Evolutionary conservation across 1,140 invertebrate species (phyloP), one percentile per base, ranked within the genome.

Genomic region (Drosophila pandora): DNA sequence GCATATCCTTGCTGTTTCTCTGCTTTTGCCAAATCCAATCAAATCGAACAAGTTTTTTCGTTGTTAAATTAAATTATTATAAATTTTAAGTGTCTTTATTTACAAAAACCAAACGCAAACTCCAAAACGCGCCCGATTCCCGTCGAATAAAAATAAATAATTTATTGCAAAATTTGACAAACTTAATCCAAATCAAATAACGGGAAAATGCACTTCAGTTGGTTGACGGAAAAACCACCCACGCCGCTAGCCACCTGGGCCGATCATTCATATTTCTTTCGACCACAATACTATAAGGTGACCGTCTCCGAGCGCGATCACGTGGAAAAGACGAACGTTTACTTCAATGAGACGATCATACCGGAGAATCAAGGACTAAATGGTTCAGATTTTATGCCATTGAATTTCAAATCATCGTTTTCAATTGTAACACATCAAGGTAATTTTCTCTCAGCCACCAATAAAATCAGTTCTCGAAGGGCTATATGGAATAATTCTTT

Each of bases 351-450:
- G 58, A 91, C 91, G 47, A 72, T 79, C 52, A 91, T 91, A 79
- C 76, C 83, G 52, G 73, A 91, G 70, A 91, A 91, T 80, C 90
- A 91, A 75, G 90, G 79, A 83, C 37, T 91, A 78, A 79, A 90
- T 84, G 87, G 70, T 87, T 83, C 72, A 60, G 92, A 94, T 77
- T 94, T 94, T 71, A 74, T 90, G 49, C 94, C 94, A 23, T 77
- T 94, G 71, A 93, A 92, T 72, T 93, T 94, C 72, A 92, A 94
- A 74, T 94, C 94, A 70, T 90, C 93, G 57, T 95, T 93, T 92
- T 94, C 93, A 90, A 90, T 95, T 77, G 92, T 93, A 49, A 93
- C 94, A 39, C 92, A 93, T 92, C 93, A 95, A 95, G 95, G 94
- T 95, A 92, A 90, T 57, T 68, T 34, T 21, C 48, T 10, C 39